These are phyloP conservation scores for Intellagama lesueurii DNA, from an alignment of 2,797 vertebrate species.

Conservation along the genomic window DNA sequence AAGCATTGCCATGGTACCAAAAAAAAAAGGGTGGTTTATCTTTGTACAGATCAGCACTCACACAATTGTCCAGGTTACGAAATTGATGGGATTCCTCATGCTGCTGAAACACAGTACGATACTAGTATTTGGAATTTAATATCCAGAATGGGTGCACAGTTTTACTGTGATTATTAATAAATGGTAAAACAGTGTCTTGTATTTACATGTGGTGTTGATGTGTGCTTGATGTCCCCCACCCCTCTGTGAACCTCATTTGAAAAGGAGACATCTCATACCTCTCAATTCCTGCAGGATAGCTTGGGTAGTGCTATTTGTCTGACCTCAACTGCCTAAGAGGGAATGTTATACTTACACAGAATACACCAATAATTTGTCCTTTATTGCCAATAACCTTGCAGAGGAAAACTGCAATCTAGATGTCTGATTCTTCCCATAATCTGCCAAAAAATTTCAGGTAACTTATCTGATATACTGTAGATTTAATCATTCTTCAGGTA, in stretches of 20 bases:
- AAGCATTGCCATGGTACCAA: too few relatives aligned
- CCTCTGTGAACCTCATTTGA: too few relatives aligned
- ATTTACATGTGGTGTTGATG: neutral
- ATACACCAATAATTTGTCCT: slow-evolving; percentile 4
- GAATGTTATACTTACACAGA: neutral
- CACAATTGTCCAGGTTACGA: too few relatives aligned
- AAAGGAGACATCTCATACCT: neutral
- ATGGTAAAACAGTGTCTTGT: neutral
- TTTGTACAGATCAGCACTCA: too few relatives aligned
- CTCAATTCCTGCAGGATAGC: neutral
- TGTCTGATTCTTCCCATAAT: slow-evolving; percentile 28
- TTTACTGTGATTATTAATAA: neutral
- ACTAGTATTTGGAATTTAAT: too few relatives aligned
- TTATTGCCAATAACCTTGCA: slow-evolving; percentile 32
- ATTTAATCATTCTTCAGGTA: slow-evolving; percentile 41
- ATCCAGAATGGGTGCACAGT: too few relatives aligned
- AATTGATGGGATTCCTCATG: too few relatives aligned
- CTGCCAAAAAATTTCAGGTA: slow-evolving; percentile 1
- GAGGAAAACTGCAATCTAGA: neutral
- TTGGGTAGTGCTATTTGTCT: neutral
- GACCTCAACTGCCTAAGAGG: neutral
- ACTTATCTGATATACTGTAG: slow-evolving; percentile 39
- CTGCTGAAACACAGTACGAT: too few relatives aligned
- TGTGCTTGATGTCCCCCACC: neutral
- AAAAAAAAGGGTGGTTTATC: too few relatives aligned